Evolutionary conservation across 92 coral and sea anemone genomes (phyloP), one percentile per base, ranked within the genome.

Genomic region (Galaxea fascicularis): DNA sequence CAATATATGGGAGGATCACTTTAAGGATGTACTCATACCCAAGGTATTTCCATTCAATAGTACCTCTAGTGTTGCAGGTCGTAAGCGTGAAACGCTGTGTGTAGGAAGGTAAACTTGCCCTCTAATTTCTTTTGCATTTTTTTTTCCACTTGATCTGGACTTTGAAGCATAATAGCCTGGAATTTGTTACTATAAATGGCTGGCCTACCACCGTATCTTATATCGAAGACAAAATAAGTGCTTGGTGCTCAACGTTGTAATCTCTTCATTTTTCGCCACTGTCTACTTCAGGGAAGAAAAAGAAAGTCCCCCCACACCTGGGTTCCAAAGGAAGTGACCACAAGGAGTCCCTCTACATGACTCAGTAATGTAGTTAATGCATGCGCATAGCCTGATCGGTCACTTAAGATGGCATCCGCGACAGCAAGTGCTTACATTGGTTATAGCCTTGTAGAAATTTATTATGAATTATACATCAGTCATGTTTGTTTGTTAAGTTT

Each of bases 11-110:
- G 80, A 54, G 44, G 62, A 71, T 29, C 82, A 73, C 53, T 82
- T 82, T 27, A 24, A 20, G 7, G 29, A 82, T 73, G 87, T 82
- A 18, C 45, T 71, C 20, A 82, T 73, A n/a, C 87, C 82, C 25
- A 73, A 72, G 82, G 71, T 82, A 18, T 29, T 52, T 45, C 76
- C 14, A 62, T 47, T 47, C 54, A 47, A 47, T 47, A 47, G 54
- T 47, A 15, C 54, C 54, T 0, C 54, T 47, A 9, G 54, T 47
- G 54, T 47, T 47, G 54, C 14, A 15, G 54, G 54, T 47, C 14
- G 8, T 47, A 8, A 47, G 54, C 14, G 54, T 47, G 54, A 47
- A 47, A 47, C 54, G 54, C 14, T 15, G 14, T 47, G 54, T 47
- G 54, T 47, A 47, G 54, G 54, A 47, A 47, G 54, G 54, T 47